phyloP scores from a whole-genome alignment of 2,113 vertebrate species.

The Pyrgilauda ruficollis region DNA sequence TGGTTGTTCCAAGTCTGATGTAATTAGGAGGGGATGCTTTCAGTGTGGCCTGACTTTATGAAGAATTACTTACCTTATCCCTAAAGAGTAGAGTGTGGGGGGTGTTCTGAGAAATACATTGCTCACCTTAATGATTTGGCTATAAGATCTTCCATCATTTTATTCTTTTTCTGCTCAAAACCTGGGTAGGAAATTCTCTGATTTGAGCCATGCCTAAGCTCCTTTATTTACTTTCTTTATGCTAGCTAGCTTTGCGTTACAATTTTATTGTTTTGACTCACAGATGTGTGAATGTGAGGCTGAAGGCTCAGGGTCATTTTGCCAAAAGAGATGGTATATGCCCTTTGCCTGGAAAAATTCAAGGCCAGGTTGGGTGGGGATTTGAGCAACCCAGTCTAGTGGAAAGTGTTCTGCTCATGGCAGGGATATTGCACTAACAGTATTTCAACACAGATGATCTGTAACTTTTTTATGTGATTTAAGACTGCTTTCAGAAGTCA shows the following conservation, averaged over 20 bases:
- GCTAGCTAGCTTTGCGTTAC: neutral
- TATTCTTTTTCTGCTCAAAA: neutral
- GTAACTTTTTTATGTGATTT: neutral
- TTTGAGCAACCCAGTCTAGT: neutral
- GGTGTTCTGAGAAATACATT: neutral
- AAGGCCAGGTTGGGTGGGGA: neutral
- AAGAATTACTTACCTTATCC: neutral
- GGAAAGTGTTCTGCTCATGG: neutral
- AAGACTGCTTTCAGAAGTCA: neutral
- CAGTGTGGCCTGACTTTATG: neutral
- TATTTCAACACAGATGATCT: neutral
- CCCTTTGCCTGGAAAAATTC: neutral
- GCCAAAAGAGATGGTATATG: neutral
- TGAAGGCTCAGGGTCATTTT: neutral
- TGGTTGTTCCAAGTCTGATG: neutral
- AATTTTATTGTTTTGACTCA: neutral
- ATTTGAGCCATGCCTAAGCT: neutral
- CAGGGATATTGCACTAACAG: neutral
- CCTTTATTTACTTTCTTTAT: neutral
- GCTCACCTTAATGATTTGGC: neutral
- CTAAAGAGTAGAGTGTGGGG: neutral
- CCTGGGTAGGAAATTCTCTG: neutral
- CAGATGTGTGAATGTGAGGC: neutral
- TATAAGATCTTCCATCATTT: neutral
- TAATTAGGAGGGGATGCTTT: neutral